Conservation (phyloP, 2,113 vertebrate genomes). For the Cyphomyrus discorhynchus region DNA sequence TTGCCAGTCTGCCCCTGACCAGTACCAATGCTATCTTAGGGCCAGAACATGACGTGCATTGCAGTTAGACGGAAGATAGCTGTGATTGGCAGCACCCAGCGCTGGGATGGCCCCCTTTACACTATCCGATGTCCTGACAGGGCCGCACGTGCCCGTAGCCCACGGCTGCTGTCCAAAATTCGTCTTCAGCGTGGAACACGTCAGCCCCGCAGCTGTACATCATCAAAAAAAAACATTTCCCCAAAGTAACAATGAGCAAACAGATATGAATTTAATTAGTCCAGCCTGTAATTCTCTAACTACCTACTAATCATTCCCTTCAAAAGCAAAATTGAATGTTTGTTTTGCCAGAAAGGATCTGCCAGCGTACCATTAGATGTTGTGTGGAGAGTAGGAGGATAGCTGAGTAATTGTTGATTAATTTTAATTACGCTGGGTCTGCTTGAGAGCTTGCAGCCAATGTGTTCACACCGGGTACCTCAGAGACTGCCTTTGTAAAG, state of each 20-base stretch:
- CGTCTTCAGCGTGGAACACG: background rate
- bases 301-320: slow-evolving; percentile 30
- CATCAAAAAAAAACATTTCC: background rate
- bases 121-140: background rate
- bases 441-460: background rate
- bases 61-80: background rate
- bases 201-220: background rate
- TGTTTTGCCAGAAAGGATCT: slow-evolving; percentile 1
- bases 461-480: background rate
- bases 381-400: background rate
- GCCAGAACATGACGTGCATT: background rate
- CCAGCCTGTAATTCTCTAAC: slow-evolving; percentile 9
- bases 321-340: slow-evolving; percentile 31
- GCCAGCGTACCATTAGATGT: background rate
- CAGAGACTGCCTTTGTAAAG: background rate
- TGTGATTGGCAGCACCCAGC: background rate
- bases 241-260: slow-evolving; percentile 11
- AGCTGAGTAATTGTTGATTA: slow-evolving; percentile 2
- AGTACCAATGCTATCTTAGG: background rate
- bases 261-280: slow-evolving; percentile 11
- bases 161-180: background rate
- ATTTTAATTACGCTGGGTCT: slow-evolving; percentile 1
- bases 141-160: background rate
- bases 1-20: background rate
- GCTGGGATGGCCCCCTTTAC: background rate